These are phyloP conservation scores for Phalacrocorax pelagicus DNA, from an alignment of 2,113 vertebrate genomes.

Conservation along the genomic window DNA sequence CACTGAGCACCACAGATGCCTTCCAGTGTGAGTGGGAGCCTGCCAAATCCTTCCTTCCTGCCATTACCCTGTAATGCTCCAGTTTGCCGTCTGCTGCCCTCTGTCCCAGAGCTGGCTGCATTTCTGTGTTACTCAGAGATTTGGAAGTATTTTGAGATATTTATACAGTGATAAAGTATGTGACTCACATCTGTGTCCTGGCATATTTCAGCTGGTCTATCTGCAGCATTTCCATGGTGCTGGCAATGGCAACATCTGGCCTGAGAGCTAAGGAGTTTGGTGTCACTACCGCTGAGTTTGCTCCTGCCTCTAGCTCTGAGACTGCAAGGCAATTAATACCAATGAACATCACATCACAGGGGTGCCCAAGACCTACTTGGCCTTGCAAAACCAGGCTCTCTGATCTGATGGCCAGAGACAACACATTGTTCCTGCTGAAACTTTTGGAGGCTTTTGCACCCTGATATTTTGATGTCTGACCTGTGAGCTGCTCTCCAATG, in stretches of 20 bases:
- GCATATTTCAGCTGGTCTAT: neutral
- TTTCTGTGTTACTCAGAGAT: neutral
- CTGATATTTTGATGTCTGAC: fast-evolving
- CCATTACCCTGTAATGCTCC: neutral
- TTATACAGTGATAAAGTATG: neutral
- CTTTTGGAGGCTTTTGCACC: neutral
- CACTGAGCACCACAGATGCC: neutral
- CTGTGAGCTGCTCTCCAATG: fast-evolving
- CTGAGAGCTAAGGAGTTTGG: neutral
- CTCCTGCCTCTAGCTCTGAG: neutral
- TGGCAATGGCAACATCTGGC: neutral
- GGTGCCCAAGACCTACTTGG: neutral
- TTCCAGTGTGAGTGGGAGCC: neutral
- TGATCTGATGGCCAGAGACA: neutral
- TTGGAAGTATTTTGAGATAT: neutral
- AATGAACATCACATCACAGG: fast-evolving
- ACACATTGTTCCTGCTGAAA: neutral
- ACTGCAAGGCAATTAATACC: neutral
- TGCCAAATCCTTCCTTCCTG: neutral
- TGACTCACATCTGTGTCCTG: neutral
- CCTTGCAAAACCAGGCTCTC: neutral
- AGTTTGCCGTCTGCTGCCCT: neutral
- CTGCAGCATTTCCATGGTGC: neutral
- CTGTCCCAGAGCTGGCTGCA: neutral
- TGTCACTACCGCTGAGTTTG: neutral